Base-by-base conservation (phyloP, 2,113 vertebrate genomes). In the Melospiza melodia region DNA sequence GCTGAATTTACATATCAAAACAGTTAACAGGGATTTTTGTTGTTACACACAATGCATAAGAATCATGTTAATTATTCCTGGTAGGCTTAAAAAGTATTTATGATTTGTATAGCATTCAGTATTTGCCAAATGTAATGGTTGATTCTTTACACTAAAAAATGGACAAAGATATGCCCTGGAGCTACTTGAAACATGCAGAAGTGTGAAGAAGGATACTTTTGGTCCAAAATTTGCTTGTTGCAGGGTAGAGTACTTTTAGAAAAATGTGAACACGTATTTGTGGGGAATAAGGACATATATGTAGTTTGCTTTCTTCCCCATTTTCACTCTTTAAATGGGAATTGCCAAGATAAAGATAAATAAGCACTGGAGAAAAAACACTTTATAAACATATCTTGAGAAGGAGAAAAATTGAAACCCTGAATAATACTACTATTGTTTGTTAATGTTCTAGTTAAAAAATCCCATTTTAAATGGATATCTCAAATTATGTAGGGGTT, bases 1-100 rank as follows among this genome's bases (percentile, higher is more conserved):
- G 68, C 44, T 78, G 43, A 58, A 80, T 87, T 95, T 93, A 57
- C n/a, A 37, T 55, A 84, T 81, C 31, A 62, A 65, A 94, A 77
- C 25, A 73, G 41, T 15, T 43, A 62, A 61, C 22, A 18, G 15
- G 17, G 46, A 21, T 91, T 52, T 94, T 57, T 93, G 37, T 65
- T 82, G 24, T 84, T 83, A 81, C 4, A 54, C 6, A 44, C 17
- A 84, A 55, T n/a, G 49, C 9, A 1, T 37, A 76, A 81, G 28
- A 88, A 78, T 62, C 43, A n/a, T 11, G 6, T 24, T 78, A 69
- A 93, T 92, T 80, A 89, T 71, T 81, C 43, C 54, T 55, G 10
- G 27, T 65, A 65, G 28, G 51, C n/a, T 90, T 22, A 74, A 37
- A 72, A 57, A 62, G 12, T 74, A 72, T 90, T 77, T 76, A 49